These are phyloP conservation scores for Nibea coibor DNA, from an alignment of 2,113 vertebrate species.

Conservation along the genomic window DNA sequence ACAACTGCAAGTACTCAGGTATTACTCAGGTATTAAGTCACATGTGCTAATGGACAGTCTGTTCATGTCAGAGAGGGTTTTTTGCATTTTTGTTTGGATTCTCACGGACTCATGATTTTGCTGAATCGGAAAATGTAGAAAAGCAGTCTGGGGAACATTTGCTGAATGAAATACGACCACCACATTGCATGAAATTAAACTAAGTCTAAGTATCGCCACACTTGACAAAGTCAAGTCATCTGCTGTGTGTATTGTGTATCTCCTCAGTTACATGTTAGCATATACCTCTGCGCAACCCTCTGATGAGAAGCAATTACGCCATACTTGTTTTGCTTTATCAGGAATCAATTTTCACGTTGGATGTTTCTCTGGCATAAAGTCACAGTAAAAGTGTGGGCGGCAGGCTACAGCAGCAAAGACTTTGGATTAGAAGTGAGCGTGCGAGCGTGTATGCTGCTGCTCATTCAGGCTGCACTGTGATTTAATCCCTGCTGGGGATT, in stretches of 20 bases:
- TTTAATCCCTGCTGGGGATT: slow-evolving; percentile 48
- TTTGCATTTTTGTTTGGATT: neutral
- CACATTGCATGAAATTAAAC: neutral
- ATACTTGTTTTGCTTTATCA: neutral
- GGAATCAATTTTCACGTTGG: neutral
- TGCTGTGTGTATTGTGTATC: too few relatives aligned
- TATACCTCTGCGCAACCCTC: neutral
- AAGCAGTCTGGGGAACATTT: neutral
- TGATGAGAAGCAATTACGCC: neutral
- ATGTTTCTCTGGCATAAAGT: slow-evolving; percentile 6
- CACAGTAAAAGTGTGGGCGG: slow-evolving; percentile 10
- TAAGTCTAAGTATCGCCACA: neutral
- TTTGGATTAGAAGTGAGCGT: slow-evolving; percentile 9
- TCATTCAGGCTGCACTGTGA: slow-evolving; percentile 29
- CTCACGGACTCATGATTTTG: neutral
- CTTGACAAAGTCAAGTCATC: neutral
- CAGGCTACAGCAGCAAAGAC: slow-evolving; percentile 11
- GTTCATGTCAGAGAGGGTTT: neutral
- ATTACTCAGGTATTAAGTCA: neutral
- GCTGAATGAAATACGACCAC: neutral
- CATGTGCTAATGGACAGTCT: neutral
- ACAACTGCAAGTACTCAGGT: neutral
- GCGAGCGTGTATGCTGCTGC: slow-evolving; percentile 19
- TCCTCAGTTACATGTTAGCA: too few relatives aligned
- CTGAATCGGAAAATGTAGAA: neutral